Percentiles rank a stretch among this genome's conserved stretches.
Conservation (phyloP, 2,797 vertebrate species). For the Cyprinella venusta region DNA sequence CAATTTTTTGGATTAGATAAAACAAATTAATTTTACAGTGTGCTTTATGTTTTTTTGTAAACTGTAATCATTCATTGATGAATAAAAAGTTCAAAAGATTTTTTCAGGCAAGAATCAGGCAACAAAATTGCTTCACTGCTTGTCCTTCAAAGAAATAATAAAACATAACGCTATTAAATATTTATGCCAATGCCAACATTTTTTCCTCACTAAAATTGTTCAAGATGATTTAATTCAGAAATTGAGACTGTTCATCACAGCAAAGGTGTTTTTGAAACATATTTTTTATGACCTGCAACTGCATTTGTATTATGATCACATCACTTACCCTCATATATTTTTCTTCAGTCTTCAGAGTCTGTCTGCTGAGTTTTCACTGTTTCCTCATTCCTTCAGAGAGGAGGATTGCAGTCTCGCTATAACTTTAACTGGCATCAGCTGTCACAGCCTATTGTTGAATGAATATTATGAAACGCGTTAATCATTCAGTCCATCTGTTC, state of each 20-base stretch:
- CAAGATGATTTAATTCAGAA: neutral
- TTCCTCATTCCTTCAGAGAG: neutral
- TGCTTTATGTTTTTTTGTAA: neutral
- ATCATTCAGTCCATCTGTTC: slow-evolving; percentile 58
- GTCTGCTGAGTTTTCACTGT: neutral
- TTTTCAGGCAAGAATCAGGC: too few species aligned
- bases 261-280: neutral
- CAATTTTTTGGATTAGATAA: too few species aligned
- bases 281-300: neutral
- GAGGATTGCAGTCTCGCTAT: neutral
- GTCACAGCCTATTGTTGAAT: slow-evolving; percentile 37
- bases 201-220: neutral
- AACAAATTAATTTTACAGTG: too few species aligned
- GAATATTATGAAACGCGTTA: slow-evolving; percentile 52
- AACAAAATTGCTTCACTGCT: neutral
- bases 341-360: neutral
- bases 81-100: neutral
- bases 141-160: neutral
- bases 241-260: neutral
- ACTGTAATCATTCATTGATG: neutral
- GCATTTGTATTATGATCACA: neutral
- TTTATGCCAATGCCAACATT: neutral
- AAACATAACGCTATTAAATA: too few species aligned
- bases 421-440: slow-evolving; percentile 22
- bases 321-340: neutral